Base-by-base conservation (phyloP, 1,140 invertebrate species). In the Megathymus violae region DNA sequence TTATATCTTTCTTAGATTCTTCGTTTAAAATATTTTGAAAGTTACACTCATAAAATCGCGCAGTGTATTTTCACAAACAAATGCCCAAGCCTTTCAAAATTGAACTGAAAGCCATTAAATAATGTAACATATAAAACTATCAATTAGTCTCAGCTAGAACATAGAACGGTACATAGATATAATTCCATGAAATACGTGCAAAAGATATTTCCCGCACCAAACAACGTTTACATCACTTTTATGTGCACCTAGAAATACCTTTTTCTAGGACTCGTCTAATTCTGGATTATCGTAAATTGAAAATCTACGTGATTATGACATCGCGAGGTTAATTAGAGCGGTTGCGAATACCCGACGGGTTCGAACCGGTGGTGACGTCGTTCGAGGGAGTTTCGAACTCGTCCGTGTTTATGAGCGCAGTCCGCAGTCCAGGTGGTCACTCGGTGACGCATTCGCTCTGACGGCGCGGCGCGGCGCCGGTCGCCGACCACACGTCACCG, bases 221-320 rank as follows among this genome's bases (percentile, higher is more conserved):
- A n/a, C n/a, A n/a, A n/a, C n/a, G n/a, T n/a, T n/a, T n/a, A n/a
- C n/a, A n/a, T n/a, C n/a, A n/a, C n/a, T 25, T 59, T 34, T 59
- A 59, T 38, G 11, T 36, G 56, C 17, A 48, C 31, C 16, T 38
- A 61, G 34, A 47, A 38, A 36, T 40, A 61, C 15, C 34, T 50
- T 25, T 48, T 56, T 27, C 51, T 56, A 14, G 19, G 38, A 43
- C 16, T n/a, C 40, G 38, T 44, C 52, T 56, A 56, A 16, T 44
- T 56, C 52, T 25, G 40, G 52, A 56, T 44, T 56, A 40, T 56
- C 41, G 40, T 56, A 56, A 43, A 43, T 56, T 43, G 25, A 17
- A 56, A 43, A 31, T 43, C 14, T 40, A 31, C 52, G 40, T 56
- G 52, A 56, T 44, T 56, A 56, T 56, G 52, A 56, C 38, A 56